Evolutionary conservation across 2,113 vertebrate genomes (phyloP), one percentile per base, ranked within the genome.

Genomic region (Telmatochromis bifrenatus): DNA sequence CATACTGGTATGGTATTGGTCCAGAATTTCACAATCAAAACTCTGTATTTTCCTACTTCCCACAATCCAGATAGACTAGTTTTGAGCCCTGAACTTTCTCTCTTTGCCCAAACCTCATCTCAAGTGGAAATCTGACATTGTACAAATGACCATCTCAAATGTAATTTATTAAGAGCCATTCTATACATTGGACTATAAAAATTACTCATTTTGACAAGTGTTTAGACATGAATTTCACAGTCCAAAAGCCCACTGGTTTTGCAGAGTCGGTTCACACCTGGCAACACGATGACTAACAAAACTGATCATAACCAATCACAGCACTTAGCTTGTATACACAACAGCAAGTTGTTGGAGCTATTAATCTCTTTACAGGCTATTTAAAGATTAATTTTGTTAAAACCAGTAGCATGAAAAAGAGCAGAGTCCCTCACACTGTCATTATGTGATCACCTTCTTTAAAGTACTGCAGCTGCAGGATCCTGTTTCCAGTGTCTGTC

Each of bases 381-480:
- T 62, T 62, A 65, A 81, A 37, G 15, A 9, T 31, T n/a, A 19
- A 19, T 81, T 60, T 58, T 80, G 84, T 82, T 54, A 49, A 81
- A 23, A 75, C n/a, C 7, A 3, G 9, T 3, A 9, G 68, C 9
- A 82, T 73, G 19, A 84, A 70, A 31, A 56, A n/a, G 17, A n/a
- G 42, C 4, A 37, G 28, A 6, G 26, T 79, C 13, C 35, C 53
- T 79, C 87, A 84, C 70, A 47, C 47, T 83, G 80, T 79, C 37
- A 15, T 39, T 33, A 19, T 81, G 31, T 84, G 83, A 28, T 90
- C 90, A 91, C 79, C 82, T 80, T 85, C 33, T 83, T 65, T 68
- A 79, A 87, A 91, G 33, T 70, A 89, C 87, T 82, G 9, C n/a
- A 86, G 90, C 85, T 45, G 73, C 11, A 80, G 84, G 80, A 68